A percentile compares a stretch with the other conserved stretches of the same genome.
phyloP scores from a whole-genome alignment of 2,113 vertebrate genomes.

The Calypte anna region DNA sequence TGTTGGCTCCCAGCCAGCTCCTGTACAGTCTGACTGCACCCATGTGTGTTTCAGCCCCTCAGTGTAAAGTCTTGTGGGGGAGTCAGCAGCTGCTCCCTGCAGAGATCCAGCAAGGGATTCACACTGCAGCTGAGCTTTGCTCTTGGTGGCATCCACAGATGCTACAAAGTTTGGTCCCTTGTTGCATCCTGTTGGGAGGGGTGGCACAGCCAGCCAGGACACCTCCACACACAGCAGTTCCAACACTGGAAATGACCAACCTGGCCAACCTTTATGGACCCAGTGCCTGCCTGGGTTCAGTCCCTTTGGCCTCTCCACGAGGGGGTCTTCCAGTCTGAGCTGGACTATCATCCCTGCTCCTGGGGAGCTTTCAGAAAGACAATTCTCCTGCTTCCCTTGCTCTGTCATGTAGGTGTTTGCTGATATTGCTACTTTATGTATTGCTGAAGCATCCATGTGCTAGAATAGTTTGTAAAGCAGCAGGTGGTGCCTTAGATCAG shows the following conservation, averaged over 20 bases:
- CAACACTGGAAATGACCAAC: not conserved
- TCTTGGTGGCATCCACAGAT: not conserved
- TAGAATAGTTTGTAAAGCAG: not conserved
- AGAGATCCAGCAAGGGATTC: not conserved
- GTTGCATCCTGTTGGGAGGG: accelerated
- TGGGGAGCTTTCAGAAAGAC: accelerated
- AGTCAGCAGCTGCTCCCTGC: conserved; percentile 43
- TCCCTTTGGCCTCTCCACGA: not conserved
- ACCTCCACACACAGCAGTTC: not conserved
- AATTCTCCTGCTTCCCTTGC: not conserved
- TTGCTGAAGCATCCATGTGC: accelerated
- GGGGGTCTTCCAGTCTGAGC: not conserved
- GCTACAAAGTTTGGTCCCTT: not conserved
- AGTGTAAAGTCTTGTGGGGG: not conserved
- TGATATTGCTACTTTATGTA: not conserved
- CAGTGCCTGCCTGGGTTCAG: accelerated
- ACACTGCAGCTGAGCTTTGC: accelerated
- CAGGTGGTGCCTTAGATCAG: not conserved
- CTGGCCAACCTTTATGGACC: not conserved
- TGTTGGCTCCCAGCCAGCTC: not conserved
- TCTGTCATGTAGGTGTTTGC: accelerated
- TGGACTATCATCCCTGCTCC: not conserved
- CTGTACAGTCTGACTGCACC: not conserved
- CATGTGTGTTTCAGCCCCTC: not conserved
- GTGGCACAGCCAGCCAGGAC: not conserved